Evolutionary conservation across 2,888 invertebrate genomes (phyloP).

Genomic region (Polyploca ridens): DNA sequence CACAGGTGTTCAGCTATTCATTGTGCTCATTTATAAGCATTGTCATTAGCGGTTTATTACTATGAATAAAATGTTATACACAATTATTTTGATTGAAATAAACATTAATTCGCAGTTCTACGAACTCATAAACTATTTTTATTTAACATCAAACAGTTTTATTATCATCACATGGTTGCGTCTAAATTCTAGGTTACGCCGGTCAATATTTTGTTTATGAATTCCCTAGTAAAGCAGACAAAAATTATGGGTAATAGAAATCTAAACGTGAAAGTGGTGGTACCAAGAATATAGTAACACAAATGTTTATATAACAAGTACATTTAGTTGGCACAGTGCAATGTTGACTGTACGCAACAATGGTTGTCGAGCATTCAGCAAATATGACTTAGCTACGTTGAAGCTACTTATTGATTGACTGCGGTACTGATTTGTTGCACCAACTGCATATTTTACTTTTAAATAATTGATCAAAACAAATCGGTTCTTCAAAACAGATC

Average conservation of each 20-base stretch:
- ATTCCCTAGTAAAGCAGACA: no score
- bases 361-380: slow-evolving; percentile 43
- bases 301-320: not conserved
- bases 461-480: no score
- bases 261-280: not conserved
- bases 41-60: not conserved
- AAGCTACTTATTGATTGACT: slow-evolving; percentile 8
- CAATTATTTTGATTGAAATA: not conserved
- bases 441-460: not conserved
- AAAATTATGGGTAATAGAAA: not conserved
- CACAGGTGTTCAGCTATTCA: slow-evolving; percentile 9
- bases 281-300: not conserved
- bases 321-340: slow-evolving; percentile 24
- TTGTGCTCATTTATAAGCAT: slow-evolving; percentile 6
- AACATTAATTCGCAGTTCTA: not conserved
- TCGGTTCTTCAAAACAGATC: no score
- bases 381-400: slow-evolving; percentile 34
- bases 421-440: not conserved
- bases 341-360: slow-evolving; percentile 39
- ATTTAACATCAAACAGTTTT: not conserved
- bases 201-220: no score
- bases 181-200: no score
- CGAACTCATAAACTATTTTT: not conserved
- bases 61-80: slow-evolving; percentile 1
- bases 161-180: no score